These are phyloP conservation scores for Calvadosia cruxmelitensis DNA, from an alignment of 30 jellyfish, hydroid and myxozoan genomes.

Conservation along the genomic window DNA sequence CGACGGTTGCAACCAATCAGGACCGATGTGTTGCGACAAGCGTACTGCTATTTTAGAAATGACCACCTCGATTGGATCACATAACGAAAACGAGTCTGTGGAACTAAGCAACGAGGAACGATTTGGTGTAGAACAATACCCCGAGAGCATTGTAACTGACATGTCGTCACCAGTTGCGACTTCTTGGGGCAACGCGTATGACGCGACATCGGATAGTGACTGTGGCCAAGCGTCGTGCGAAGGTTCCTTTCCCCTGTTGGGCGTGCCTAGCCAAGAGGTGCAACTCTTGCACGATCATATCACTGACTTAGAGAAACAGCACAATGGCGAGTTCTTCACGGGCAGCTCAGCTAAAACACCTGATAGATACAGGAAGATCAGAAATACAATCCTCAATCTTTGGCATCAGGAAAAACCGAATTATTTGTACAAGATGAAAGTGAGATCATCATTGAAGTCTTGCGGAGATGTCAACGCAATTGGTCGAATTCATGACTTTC, in stretches of 20 bases:
- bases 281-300: constrained; percentile 20
- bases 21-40: no score
- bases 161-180: no score
- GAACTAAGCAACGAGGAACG: constrained; percentile 28
- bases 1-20: no score
- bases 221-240: no score
- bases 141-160: neutral
- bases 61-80: no score
- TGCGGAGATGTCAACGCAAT: constrained; percentile 53
- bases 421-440: constrained; percentile 33
- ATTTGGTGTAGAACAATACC: constrained; percentile 8
- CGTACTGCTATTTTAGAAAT: no score
- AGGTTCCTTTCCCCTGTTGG: no score
- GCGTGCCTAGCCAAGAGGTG: constrained; percentile 12
- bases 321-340: constrained; percentile 31
- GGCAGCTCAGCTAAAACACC: constrained; percentile 44
- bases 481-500: constrained; percentile 43
- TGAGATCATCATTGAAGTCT: constrained; percentile 43
- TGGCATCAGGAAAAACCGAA: constrained; percentile 51
- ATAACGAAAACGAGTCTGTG: no score
- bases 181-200: no score
- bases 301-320: constrained; percentile 20
- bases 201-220: no score
- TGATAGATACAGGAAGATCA: constrained; percentile 30
- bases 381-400: constrained; percentile 35